Percentiles rank a stretch among this genome's conserved stretches.
Evolutionary conservation across 2,113 vertebrate genomes (phyloP).

Genomic region (Pongo abelii): DNA sequence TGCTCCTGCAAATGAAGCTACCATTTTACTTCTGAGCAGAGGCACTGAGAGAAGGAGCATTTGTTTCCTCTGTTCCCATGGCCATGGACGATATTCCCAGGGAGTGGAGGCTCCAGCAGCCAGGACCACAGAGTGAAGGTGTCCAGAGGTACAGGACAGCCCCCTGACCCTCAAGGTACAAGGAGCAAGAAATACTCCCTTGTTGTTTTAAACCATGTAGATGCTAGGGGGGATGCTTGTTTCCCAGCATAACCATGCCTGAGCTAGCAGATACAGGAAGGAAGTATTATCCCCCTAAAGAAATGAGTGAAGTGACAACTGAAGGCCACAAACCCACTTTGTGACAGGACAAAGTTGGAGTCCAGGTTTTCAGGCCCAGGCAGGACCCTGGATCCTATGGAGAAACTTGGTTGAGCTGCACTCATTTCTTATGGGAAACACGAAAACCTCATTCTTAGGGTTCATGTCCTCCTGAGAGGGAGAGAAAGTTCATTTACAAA

Average conservation of each 20-base stretch:
- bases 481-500: accelerated
- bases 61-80: accelerated
- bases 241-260: accelerated
- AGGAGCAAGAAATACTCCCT: neutral
- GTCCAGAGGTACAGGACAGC: accelerated
- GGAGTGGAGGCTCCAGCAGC: accelerated
- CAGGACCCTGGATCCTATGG: neutral
- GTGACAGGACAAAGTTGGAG: neutral
- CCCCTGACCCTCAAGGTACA: neutral
- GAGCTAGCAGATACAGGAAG: conserved; percentile 29
- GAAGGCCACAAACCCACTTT: neutral
- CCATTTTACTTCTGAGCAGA: neutral
- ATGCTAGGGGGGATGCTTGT: neutral
- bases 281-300: accelerated
- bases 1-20: neutral
- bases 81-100: accelerated
- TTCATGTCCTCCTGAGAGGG: neutral
- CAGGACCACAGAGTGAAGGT: accelerated
- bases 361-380: neutral
- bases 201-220: neutral
- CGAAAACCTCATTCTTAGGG: accelerated
- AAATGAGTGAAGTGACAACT: neutral
- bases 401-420: neutral
- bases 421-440: neutral
- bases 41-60: neutral